Conservation (phyloP, 2,113 vertebrate genomes). For the Clupea harengus region DNA sequence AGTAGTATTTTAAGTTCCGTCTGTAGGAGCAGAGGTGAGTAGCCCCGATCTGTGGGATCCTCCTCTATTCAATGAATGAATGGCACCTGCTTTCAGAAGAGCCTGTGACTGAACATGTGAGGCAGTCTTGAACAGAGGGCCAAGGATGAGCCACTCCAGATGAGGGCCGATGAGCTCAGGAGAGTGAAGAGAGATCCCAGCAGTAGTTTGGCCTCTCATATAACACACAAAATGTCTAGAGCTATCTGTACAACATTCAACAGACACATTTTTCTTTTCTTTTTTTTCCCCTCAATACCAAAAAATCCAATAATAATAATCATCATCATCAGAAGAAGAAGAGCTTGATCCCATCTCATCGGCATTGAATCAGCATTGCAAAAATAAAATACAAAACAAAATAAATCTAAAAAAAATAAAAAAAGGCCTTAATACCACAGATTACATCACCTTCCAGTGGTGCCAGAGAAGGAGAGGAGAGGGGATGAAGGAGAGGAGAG, state of each 20-base stretch:
- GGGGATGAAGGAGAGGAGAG: background rate
- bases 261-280: conserved; percentile 64
- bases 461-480: conserved; percentile 54
- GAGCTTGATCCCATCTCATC: conserved; percentile 74
- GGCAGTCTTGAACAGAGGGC: background rate
- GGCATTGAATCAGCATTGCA: conserved; percentile 71
- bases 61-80: background rate
- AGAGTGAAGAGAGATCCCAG: background rate
- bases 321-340: conserved; percentile 70
- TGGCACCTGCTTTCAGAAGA: background rate
- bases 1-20: background rate
- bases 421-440: conserved; percentile 76
- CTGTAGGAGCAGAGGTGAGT: background rate
- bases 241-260: conserved; percentile 83
- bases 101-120: background rate
- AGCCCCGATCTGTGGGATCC: background rate
- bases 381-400: conserved; percentile 63
- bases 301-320: conserved; percentile 55
- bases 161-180: background rate
- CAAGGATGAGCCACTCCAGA: background rate
- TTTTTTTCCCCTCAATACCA: conserved; percentile 65
- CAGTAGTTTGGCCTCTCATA: background rate
- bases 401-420: conserved; percentile 66
- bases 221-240: conserved; percentile 74
- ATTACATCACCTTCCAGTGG: conserved; percentile 71